phyloP scores from a whole-genome alignment of 1,140 invertebrate species.

The Pseudomyrmex gracilis region DNA sequence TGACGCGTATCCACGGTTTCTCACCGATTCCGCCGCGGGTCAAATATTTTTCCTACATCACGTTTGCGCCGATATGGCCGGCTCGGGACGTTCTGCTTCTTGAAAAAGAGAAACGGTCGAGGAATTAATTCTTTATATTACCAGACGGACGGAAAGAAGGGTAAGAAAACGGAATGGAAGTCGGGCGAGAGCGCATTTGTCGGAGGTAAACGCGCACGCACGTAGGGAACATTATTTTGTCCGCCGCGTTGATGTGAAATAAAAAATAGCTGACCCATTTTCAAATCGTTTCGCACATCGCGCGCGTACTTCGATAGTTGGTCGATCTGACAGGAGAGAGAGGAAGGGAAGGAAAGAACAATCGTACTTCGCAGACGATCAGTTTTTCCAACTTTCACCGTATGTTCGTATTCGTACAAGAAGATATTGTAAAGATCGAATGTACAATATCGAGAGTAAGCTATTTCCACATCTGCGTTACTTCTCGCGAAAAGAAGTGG shows the following conservation, averaged over 20 bases:
- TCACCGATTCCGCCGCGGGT: background rate
- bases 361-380: background rate
- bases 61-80: slow-evolving; percentile 20
- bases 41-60: slow-evolving; percentile 30
- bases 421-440: slow-evolving; percentile 39
- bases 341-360: slow-evolving; percentile 1
- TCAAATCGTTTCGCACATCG: slow-evolving; percentile 46
- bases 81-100: background rate
- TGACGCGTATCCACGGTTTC: background rate
- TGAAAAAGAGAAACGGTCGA: slow-evolving; percentile 36
- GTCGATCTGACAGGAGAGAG: background rate
- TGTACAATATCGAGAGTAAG: slow-evolving; percentile 10
- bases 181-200: slow-evolving; percentile 45
- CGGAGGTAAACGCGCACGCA: slow-evolving; percentile 53
- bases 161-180: slow-evolving; percentile 29
- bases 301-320: slow-evolving; percentile 10
- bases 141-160: slow-evolving; percentile 30
- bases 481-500: slow-evolving; percentile 3
- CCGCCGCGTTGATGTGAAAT: slow-evolving; percentile 4
- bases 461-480: slow-evolving; percentile 18
- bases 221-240: slow-evolving; percentile 54
- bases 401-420: slow-evolving; percentile 7
- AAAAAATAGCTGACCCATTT: slow-evolving; percentile 39
- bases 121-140: slow-evolving; percentile 62
- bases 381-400: slow-evolving; percentile 47